phyloP scores from a whole-genome alignment of 2,888 invertebrate genomes.

The Volucella inanis region DNA sequence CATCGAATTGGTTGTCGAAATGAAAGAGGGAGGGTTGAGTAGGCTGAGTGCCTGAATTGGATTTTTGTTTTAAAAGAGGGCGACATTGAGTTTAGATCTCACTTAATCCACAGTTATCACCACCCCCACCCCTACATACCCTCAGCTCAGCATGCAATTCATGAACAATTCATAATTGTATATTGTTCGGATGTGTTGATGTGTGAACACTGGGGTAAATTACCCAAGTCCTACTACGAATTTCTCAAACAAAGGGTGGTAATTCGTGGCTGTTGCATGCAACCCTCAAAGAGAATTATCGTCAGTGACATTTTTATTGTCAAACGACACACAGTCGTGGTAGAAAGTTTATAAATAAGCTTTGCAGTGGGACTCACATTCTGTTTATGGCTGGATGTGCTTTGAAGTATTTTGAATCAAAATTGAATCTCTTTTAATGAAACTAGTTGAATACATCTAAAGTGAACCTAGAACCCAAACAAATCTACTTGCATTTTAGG shows the following conservation, averaged over 20 bases:
- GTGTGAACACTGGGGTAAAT: constrained; percentile 67
- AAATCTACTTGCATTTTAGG: no score
- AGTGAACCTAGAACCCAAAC: no score
- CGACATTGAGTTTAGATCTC: constrained; percentile 59
- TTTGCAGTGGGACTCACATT: no score
- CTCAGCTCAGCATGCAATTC: constrained; percentile 8
- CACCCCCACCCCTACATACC: background rate
- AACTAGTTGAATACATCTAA: no score
- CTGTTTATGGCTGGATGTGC: no score
- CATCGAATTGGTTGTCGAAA: constrained; percentile 5
- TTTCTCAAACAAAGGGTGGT: constrained; percentile 22
- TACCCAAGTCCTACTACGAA: constrained; percentile 24
- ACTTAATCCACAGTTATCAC: constrained; percentile 60
- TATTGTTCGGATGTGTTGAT: constrained; percentile 74
- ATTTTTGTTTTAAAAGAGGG: constrained; percentile 40
- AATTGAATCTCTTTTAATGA: no score
- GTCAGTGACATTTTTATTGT: constrained; percentile 35
- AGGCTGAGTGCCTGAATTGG: constrained; percentile 11
- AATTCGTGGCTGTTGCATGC: constrained; percentile 7
- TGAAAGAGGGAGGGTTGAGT: background rate
- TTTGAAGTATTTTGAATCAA: no score
- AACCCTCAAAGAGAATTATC: constrained; percentile 38
- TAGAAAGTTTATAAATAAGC: background rate
- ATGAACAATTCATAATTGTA: constrained; percentile 67
- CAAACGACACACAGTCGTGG: constrained; percentile 23